Evolutionary conservation across 2,888 invertebrate genomes (phyloP), one percentile per base, ranked within the genome.

Genomic region (Colostygia pectinataria): DNA sequence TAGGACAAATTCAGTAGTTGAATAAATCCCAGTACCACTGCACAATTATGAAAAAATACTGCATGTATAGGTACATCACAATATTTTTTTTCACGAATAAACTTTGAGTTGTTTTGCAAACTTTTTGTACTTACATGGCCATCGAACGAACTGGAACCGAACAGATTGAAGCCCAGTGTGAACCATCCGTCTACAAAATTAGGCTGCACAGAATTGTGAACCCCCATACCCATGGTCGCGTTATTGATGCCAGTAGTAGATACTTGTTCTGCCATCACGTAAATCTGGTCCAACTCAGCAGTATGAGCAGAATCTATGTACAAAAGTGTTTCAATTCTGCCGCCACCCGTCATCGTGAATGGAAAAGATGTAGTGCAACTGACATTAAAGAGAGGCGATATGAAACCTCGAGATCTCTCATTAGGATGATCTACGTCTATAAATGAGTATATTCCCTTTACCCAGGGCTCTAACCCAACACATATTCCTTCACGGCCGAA

Each of bases 281-380:
- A 9, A 15, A 38, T 9, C n/a, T 37, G 31, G n/a, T 25, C 37
- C 5, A 8, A n/a, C 4, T 7, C 2, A 5, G 1, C 14, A 25
- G 5, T 5, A 18, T 37, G 7, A 8, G 4, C 3, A 8, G 31
- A 12, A 15, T 37, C n/a, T 13, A 37, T 24, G 23, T 38, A 45
- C 12, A 45, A 7, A 0, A n/a, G 25, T 1, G 25, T 31, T 25
- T 38, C 6, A 0, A 45, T n/a, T 5, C 12, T 25, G 2, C 37
- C 37, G n/a, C 37, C 37, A 2, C 18, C 18, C 7, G 31, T 4
- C 44, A 45, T 45, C 6, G 10, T 3, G 12, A 45, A 45, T n/a
- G 31, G 24, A 4, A 45, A 45, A 24, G 44, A 45, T n/a, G 29
- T 29, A 3, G 24, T 15, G 13, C 44, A 45, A n/a, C 37, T 45